phyloP scores from a whole-genome alignment of 2,888 invertebrate genomes.

The Drosophila anomalata region DNA sequence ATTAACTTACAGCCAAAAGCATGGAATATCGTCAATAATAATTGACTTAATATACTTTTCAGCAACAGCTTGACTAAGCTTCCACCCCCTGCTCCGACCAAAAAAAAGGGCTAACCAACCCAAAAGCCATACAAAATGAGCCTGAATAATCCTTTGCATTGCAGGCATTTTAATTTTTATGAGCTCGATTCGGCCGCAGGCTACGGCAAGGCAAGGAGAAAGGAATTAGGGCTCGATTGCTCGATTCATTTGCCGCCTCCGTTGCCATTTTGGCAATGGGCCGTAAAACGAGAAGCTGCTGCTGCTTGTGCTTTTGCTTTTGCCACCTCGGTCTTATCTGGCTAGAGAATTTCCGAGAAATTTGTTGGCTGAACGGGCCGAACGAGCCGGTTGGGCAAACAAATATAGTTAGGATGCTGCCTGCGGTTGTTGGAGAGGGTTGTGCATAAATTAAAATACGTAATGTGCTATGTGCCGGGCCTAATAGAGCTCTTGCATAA shows the following conservation, averaged over 20 bases:
- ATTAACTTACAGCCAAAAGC: slow-evolving; percentile 14
- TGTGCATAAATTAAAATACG: slow-evolving; percentile 69
- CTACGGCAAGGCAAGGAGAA: slow-evolving; percentile 36
- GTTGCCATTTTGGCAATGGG: slow-evolving; percentile 61
- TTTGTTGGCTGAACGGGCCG: slow-evolving; percentile 27
- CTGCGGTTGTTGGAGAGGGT: slow-evolving; percentile 38
- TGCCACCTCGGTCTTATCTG: slow-evolving; percentile 26
- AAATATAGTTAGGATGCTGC: slow-evolving; percentile 23
- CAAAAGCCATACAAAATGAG: slow-evolving; percentile 29
- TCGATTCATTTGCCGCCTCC: slow-evolving; percentile 61
- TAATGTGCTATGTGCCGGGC: slow-evolving; percentile 58
- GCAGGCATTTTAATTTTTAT: slow-evolving; percentile 72
- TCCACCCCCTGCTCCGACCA: slow-evolving; percentile 6
- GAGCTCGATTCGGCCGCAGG: slow-evolving; percentile 60
- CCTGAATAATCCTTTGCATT: slow-evolving; percentile 53
- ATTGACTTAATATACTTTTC: slow-evolving; percentile 40
- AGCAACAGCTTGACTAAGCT: slow-evolving; percentile 33
- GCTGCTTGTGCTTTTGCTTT: neutral
- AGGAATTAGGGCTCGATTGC: slow-evolving; percentile 72
- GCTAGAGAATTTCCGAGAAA: slow-evolving; percentile 41
- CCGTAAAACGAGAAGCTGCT: slow-evolving; percentile 65
- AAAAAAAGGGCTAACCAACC: slow-evolving; percentile 25
- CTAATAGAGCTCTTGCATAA: slow-evolving; percentile 62
- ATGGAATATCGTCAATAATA: slow-evolving; percentile 36
- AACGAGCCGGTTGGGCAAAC: slow-evolving; percentile 26